These are phyloP conservation scores for Deroplatys truncata DNA, from an alignment of 2,888 invertebrate genomes.

Conservation along the genomic window DNA sequence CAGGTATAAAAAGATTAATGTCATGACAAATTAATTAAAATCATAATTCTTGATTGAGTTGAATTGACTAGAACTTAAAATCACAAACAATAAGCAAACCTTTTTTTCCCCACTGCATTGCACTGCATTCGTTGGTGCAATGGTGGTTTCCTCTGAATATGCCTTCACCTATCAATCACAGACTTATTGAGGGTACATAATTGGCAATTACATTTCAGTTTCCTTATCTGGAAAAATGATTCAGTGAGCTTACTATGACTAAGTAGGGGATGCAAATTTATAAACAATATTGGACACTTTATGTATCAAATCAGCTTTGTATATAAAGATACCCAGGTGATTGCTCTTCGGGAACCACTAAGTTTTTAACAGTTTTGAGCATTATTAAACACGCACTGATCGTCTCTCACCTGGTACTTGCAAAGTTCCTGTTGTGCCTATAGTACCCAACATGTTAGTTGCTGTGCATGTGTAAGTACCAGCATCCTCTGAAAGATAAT, in stretches of 20 bases:
- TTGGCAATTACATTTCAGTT: not conserved
- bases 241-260: not conserved
- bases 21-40: not conserved
- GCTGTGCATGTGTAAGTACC: slow-evolving; percentile 73
- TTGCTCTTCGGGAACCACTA: not conserved
- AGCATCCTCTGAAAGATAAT: slow-evolving; percentile 61
- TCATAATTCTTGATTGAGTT: not conserved
- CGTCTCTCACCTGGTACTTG: slow-evolving; percentile 68
- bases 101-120: not conserved
- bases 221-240: not conserved
- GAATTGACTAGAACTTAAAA: not conserved
- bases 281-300: not conserved
- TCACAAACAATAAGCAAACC: not conserved
- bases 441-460: slow-evolving; percentile 63
- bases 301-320: not conserved
- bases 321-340: not conserved
- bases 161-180: not conserved
- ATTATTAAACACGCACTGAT: slow-evolving; percentile 36
- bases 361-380: not conserved
- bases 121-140: not conserved
- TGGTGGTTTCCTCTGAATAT: not conserved
- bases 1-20: not conserved
- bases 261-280: not conserved
- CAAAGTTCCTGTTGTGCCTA: slow-evolving; percentile 60
- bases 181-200: not conserved